Percentiles rank a stretch among this genome's conserved stretches.
These are phyloP conservation scores for Engystomops pustulosus DNA, from an alignment of 2,113 vertebrate species.

Conservation along the genomic window DNA sequence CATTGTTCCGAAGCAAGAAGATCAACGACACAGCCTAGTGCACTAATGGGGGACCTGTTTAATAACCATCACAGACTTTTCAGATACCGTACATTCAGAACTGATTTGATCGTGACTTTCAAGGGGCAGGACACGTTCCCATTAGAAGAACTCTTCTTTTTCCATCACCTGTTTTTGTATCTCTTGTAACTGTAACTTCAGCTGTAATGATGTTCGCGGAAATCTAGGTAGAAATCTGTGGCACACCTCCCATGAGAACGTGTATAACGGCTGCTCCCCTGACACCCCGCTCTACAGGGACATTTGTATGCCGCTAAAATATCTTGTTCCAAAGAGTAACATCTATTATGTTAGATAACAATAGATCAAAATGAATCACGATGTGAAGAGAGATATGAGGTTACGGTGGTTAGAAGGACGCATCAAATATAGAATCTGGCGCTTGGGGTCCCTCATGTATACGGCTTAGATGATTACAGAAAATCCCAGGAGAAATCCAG, in stretches of 20 bases:
- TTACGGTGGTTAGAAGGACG: conserved; percentile 21
- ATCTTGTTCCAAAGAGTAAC: conserved; percentile 12
- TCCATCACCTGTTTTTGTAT: background rate
- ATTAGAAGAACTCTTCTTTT: background rate
- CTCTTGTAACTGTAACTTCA: background rate
- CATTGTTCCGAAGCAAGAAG: too few relatives aligned
- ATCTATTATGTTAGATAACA: conserved; percentile 45
- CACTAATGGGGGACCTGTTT: too few relatives aligned
- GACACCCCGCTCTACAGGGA: conserved; percentile 9
- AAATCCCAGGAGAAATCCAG: conserved; percentile 11
- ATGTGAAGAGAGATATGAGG: conserved; percentile 31
- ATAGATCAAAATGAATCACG: conserved; percentile 25
- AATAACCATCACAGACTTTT: background rate
- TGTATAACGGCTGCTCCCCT: conserved; percentile 13
- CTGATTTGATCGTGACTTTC: background rate
- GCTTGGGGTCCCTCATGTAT: background rate
- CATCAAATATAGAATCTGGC: conserved; percentile 28
- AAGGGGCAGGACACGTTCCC: background rate
- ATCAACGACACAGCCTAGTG: too few relatives aligned
- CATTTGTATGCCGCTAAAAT: conserved; percentile 30
- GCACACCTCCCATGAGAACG: background rate
- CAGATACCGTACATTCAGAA: background rate
- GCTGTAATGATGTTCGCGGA: background rate
- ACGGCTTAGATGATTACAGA: background rate
- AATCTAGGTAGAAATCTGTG: conserved; percentile 16